Base-by-base conservation (phyloP, 2,888 invertebrate genomes). In the Epiblema foenella region DNA sequence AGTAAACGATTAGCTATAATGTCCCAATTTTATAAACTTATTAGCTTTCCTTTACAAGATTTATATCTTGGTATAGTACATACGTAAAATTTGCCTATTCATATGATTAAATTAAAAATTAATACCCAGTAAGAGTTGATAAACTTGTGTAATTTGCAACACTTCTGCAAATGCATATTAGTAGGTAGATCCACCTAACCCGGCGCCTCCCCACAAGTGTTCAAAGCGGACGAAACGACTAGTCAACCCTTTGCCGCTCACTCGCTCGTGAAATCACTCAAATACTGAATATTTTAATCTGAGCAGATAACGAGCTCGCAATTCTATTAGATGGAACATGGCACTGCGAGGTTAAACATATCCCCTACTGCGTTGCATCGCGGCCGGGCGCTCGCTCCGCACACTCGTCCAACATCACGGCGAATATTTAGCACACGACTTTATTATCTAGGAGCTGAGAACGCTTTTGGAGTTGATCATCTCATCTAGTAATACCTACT, bases 251-350 rank as follows among this genome's bases (percentile, higher is more conserved):
- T 93, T 93, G 92, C 89, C 92, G 91, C 87, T 85, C 93, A 91
- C 89, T 93, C 93, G 88, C 87, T 93, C 93, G 93, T 93, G 91
- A 93, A 93, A 93, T 93, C 93, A 93, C 93, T 93, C 93, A 93
- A 93, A 93, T 93, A 93, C 93, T 93, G 93, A 93, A 93, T 93
- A 93, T 93, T 93, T 93, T 93, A 93, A 93, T 93, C 93, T 93
- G 92, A 89, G 88, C 93, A 93, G 92, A 93, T 93, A 93, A 93
- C 93, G 91, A 93, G 93, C 89, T 92, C 89, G 89, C 91, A 91
- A 93, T 93, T 92, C 91, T 93, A 92, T 93, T 93, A 92, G 91
- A 93, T 89, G 92, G 87, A 91, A 90, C 90, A 90, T 89, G 88
- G 90, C 90, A 88, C 84, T 88, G 87, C 87, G 89, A 91, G 87